Evolutionary conservation across 2,113 vertebrate species (phyloP), one percentile per base, ranked within the genome.

Genomic region (Gasterosteus aculeatus): DNA sequence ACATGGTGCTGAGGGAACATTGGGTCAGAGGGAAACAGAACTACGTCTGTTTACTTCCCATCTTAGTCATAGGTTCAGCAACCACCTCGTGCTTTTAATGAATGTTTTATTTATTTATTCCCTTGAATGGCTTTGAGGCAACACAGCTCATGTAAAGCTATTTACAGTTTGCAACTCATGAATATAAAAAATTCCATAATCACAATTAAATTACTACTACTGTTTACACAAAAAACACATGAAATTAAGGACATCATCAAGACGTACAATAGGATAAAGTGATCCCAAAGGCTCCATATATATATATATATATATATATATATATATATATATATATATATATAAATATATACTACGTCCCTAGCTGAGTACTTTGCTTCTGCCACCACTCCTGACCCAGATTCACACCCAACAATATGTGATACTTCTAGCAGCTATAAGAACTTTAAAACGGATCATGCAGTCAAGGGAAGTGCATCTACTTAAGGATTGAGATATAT

Each of bases 31-130:
- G 16, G 1, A 47, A 47, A 4, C 7, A 26, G 22, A 26, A 26
- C 22, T 26, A 26, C 22, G 22, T 26, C 22, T 26, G 22, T 87
- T 79, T 77, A 31, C 65, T 80, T 56, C 69, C 79, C 69, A 75
- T 81, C 67, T 26, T 26, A 26, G 22, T 26, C 72, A 81, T 58
- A 0, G 63, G 71, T 76, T 84, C 58, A 75, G 56, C 35, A 46
- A 75, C 79, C 82, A 87, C 85, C 65, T 87, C 79, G 57, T 57
- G 51, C 58, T 70, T 19, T 49, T 82, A 85, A 80, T 82, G 67
- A 75, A n/a, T n/a, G n/a, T n/a, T n/a, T n/a, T n/a, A 44, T 69
- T 75, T 79, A 51, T 72, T 73, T 70, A 63, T 51, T 53, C 16
- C 70, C 22, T 44, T 56, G 38, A 80, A 69, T 70, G 33, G 67